Conservation (phyloP, 2,113 vertebrate genomes). For the Lota lota region DNA sequence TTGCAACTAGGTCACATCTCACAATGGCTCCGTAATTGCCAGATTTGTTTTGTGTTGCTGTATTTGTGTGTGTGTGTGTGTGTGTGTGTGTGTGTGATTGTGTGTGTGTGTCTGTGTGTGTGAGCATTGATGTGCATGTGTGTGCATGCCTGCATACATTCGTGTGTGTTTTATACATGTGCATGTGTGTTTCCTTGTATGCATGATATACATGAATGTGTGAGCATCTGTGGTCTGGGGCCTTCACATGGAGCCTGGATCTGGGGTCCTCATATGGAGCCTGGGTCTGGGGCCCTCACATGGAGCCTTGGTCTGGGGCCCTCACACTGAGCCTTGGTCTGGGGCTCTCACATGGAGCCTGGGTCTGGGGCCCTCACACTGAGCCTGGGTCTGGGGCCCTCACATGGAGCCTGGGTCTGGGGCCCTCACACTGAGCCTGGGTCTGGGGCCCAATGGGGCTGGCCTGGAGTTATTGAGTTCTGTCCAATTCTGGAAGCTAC, state of each 20-base stretch:
- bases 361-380: no score
- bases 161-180: background rate
- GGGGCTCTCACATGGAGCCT: background rate
- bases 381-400: no score
- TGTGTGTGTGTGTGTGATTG: background rate
- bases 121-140: background rate
- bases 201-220: background rate
- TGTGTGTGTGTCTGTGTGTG: background rate
- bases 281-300: no score
- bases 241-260: no score
- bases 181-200: background rate
- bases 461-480: constrained; percentile 31
- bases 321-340: constrained; percentile 45
- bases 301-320: no score
- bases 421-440: constrained; percentile 36
- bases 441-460: constrained; percentile 33
- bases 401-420: no score
- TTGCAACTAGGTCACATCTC: constrained; percentile 36
- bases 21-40: constrained; percentile 25
- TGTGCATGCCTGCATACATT: background rate
- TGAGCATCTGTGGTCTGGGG: no score
- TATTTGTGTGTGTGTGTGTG: background rate
- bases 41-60: background rate
- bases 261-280: no score
- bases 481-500: background rate